Conservation (phyloP, 2,113 vertebrate species). For the Aphyosemion australe region DNA sequence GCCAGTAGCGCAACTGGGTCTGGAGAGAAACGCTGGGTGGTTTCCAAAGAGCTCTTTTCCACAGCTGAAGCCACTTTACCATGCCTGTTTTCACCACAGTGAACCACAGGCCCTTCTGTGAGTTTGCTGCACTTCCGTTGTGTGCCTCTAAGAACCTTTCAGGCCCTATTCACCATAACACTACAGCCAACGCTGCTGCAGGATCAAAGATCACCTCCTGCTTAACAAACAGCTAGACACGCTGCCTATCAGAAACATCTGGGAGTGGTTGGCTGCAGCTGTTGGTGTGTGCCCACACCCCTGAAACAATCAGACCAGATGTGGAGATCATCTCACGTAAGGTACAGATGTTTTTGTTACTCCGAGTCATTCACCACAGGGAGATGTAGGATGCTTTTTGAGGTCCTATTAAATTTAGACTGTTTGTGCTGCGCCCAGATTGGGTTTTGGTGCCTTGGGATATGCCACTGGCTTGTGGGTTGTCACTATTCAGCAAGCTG, state of each 20-base stretch:
- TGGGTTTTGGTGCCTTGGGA: constrained; percentile 51
- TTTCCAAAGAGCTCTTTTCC: constrained; percentile 61
- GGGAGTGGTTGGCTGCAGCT: constrained; percentile 74
- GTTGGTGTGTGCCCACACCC: constrained; percentile 70
- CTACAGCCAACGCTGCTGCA: constrained; percentile 48
- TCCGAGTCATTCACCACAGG: constrained; percentile 51
- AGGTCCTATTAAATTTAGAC: constrained; percentile 69
- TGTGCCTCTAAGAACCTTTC: constrained; percentile 47
- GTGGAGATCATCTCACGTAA: constrained; percentile 76
- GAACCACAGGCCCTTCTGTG: constrained; percentile 62
- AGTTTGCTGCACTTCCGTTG: constrained; percentile 67
- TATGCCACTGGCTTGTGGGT: constrained; percentile 56
- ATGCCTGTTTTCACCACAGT: constrained; percentile 62
- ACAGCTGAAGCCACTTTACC: constrained; percentile 71
- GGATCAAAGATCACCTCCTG: constrained; percentile 75
- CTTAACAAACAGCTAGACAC: constrained; percentile 76
- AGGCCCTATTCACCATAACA: constrained; percentile 64
- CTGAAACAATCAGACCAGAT: constrained; percentile 73
- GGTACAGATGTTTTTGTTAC: constrained; percentile 73
- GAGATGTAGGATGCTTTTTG: constrained; percentile 54
- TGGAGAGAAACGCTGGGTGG: constrained; percentile 56
- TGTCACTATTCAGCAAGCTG: constrained; percentile 56
- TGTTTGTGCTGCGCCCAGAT: constrained; percentile 67
- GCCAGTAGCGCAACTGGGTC: constrained; percentile 50
- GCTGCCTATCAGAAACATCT: constrained; percentile 77